These are phyloP conservation scores for Therioaphis trifolii DNA, from an alignment of 2,888 invertebrate species.

Conservation along the genomic window DNA sequence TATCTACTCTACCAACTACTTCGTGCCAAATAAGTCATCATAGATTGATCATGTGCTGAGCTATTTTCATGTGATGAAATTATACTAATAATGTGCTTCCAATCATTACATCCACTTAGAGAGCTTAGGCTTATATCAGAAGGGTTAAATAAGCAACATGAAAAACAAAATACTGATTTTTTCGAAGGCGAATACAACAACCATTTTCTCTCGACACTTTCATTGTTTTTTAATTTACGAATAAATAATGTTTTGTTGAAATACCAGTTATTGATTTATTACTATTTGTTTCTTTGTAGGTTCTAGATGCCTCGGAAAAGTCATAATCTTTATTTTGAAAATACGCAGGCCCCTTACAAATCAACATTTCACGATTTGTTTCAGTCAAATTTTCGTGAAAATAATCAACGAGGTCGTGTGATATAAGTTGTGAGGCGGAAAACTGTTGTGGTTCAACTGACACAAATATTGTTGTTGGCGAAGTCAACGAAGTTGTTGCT, in stretches of 20 bases:
- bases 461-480: too few relatives aligned
- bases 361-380: constrained; percentile 13
- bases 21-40: constrained; percentile 19
- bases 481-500: too few relatives aligned
- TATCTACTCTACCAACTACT: constrained; percentile 26
- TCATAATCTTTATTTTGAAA: constrained; percentile 34
- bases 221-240: constrained; percentile 15
- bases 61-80: constrained; percentile 24
- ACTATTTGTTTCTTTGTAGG: constrained; percentile 25
- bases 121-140: constrained; percentile 20
- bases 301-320: constrained; percentile 26
- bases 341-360: constrained; percentile 24
- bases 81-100: constrained; percentile 21
- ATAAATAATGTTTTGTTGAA: constrained; percentile 25
- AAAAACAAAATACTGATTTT: constrained; percentile 14
- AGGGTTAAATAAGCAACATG: constrained; percentile 17
- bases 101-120: constrained; percentile 14
- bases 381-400: too few relatives aligned
- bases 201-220: constrained; percentile 15
- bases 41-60: constrained; percentile 16
- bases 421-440: too few relatives aligned
- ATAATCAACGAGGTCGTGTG: too few relatives aligned
- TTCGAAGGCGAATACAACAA: constrained; percentile 6
- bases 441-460: too few relatives aligned
- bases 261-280: constrained; percentile 27